Percentiles rank a stretch among this genome's conserved stretches.
These are phyloP conservation scores for Hetaerina titia DNA, from an alignment of 2,888 invertebrate genomes.

Conservation along the genomic window DNA sequence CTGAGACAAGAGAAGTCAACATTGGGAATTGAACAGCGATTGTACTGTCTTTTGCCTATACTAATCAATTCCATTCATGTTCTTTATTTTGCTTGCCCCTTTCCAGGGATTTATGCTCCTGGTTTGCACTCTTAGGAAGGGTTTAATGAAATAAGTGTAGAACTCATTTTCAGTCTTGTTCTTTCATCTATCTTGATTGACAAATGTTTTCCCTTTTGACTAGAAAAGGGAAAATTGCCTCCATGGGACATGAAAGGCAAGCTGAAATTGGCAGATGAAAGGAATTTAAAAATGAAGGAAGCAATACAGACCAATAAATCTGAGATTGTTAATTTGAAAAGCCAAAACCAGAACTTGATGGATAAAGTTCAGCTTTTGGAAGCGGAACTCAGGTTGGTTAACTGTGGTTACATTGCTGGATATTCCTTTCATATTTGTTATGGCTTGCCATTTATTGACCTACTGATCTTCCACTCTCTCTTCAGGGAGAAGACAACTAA, in stretches of 20 bases:
- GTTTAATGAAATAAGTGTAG: no score
- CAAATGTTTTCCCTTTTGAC: background rate
- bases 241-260: constrained; percentile 17
- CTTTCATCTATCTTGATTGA: background rate
- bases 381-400: background rate
- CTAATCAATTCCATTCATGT: background rate
- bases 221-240: constrained; percentile 9
- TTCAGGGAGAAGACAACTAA: background rate
- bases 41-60: background rate
- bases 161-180: background rate
- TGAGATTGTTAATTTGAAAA: background rate
- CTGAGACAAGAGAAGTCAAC: no score
- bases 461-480: no score
- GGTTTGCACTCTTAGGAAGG: no score
- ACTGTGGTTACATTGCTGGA: no score
- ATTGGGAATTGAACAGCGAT: no score
- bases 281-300: background rate
- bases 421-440: no score
- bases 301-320: background rate
- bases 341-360: background rate
- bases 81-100: background rate
- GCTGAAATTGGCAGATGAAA: background rate
- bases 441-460: background rate
- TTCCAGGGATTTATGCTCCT: no score
- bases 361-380: background rate